phyloP scores from a whole-genome alignment of 2,797 vertebrate species.

The Pelobates cultripes region DNA sequence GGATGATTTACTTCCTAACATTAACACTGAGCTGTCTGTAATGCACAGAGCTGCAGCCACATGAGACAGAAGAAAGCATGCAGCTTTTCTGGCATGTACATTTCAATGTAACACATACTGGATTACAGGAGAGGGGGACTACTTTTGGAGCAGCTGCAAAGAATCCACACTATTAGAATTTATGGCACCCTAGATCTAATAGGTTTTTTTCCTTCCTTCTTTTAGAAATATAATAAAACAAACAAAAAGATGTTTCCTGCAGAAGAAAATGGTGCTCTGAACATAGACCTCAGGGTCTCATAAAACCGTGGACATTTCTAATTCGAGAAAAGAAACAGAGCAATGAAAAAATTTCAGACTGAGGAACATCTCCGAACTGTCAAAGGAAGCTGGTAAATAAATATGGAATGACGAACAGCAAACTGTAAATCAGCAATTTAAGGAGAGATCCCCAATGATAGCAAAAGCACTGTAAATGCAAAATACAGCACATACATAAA shows the following conservation, averaged over 20 bases:
- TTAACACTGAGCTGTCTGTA: background rate
- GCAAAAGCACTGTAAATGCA: too few species aligned
- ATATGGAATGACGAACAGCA: too few species aligned
- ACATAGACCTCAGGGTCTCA: background rate
- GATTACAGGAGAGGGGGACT: slow-evolving; percentile 35
- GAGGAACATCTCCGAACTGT: background rate
- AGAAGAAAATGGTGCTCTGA: background rate
- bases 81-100: slow-evolving; percentile 1
- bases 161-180: slow-evolving; percentile 24
- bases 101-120: slow-evolving; percentile 26
- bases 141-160: slow-evolving; percentile 37
- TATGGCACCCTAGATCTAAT: slow-evolving; percentile 18
- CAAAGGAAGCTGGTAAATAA: background rate
- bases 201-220: background rate
- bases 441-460: too few species aligned
- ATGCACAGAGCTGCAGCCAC: slow-evolving; percentile 4
- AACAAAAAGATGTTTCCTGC: slow-evolving; percentile 1
- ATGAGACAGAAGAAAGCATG: slow-evolving; percentile 28
- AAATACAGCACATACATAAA: too few species aligned
- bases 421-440: too few species aligned
- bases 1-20: slow-evolving; percentile 26
- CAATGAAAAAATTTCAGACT: background rate
- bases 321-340: background rate
- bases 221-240: background rate
- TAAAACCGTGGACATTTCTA: background rate